Conservation (phyloP, 2,113 vertebrate genomes). For the Paraplagusia blochii region DNA sequence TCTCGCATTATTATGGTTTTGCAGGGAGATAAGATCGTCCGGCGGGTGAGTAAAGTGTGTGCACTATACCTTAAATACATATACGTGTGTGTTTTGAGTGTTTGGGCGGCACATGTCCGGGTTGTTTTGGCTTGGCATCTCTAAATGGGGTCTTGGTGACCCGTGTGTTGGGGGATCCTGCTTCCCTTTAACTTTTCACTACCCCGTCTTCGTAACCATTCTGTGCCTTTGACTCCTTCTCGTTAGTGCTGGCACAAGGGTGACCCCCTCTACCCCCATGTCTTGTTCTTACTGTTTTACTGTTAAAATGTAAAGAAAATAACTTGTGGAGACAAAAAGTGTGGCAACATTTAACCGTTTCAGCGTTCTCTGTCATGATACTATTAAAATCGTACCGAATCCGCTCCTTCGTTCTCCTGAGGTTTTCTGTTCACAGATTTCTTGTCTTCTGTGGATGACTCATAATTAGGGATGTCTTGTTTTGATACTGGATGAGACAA, state of each 20-base stretch:
- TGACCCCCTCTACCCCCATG: no score
- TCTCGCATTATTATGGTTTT: conserved; percentile 84
- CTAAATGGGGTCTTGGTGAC: conserved; percentile 39
- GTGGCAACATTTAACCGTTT: no score
- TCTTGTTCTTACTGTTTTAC: no score
- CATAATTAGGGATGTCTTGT: no score
- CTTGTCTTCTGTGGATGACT: no score
- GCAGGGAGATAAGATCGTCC: conserved; percentile 99
- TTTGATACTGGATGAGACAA: no score
- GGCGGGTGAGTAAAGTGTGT: conserved; percentile 89
- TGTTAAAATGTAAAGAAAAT: neutral
- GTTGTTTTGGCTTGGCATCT: conserved; percentile 65
- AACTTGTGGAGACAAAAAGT: no score
- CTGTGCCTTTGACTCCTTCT: conserved; percentile 24
- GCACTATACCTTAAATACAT: conserved; percentile 48
- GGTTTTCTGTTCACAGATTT: no score
- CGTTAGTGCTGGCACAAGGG: conserved; percentile 5
- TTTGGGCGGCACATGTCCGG: conserved; percentile 70
- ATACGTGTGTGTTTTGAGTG: conserved; percentile 47
- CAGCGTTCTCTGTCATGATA: no score
- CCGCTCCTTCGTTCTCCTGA: no score
- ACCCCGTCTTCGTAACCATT: conserved; percentile 28
- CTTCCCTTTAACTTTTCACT: conserved; percentile 45
- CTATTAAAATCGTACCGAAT: no score
- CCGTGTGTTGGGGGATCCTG: conserved; percentile 48